Base-by-base conservation (phyloP, 2,113 vertebrate genomes). In the Mastomys natalensis region DNA sequence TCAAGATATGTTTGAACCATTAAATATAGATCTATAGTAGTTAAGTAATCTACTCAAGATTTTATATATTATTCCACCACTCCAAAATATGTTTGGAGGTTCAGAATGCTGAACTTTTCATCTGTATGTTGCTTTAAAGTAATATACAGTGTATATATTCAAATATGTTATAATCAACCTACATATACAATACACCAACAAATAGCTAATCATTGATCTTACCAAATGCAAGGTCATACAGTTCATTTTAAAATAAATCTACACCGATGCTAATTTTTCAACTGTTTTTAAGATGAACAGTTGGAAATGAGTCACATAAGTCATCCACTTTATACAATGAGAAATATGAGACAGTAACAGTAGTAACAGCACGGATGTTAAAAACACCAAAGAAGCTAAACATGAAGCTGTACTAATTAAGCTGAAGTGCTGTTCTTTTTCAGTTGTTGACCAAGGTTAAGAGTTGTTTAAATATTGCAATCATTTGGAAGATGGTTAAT, bases 271-370 rank as follows among this genome's bases (percentile, higher is more conserved):
- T 22, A 34, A 51, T 86, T 45, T 92, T 87, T 62, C 15, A 7
- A 53, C 40, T 85, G 9, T 34, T 93, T 74, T 68, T 86, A 77
- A 66, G 34, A 90, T 70, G 78, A 24, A 70, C 13, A 85, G 31
- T 64, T 82, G 40, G 45, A 81, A 95, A 91, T 48, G 45, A 91
- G n/a, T 94, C 43, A 64, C 55, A 84, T 74, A n/a, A 87, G 90
- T 40, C 34, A 40, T 15, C 11, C 3, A 84, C 53, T 92, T 91
- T 62, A 74, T 78, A 66, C 66, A 40, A 43, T 87, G 62, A 80
- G 21, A 87, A 53, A 73, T 45, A 48, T 3, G 73, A 94, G 76
- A 70, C 9, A 64, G 2, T 22, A 70, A 58, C 37, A 40, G 37
- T 13, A 26, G n/a, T 34, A 31, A 64, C n/a, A 64, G 43, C n/a